Conservation (phyloP, 2,888 invertebrate species). For the Spodoptera littoralis region DNA sequence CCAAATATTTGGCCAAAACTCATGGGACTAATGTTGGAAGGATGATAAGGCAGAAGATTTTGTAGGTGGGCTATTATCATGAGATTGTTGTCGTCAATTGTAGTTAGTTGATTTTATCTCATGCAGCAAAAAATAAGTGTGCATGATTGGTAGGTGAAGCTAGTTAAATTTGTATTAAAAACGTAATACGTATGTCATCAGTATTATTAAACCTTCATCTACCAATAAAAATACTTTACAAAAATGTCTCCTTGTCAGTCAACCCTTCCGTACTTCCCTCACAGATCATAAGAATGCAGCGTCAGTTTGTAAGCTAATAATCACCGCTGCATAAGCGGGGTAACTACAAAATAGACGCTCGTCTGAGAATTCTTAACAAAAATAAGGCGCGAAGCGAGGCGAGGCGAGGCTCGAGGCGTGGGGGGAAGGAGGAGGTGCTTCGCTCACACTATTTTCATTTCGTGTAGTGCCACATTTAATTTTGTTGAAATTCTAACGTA, state of each 20-base stretch:
- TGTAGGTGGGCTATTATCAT: neutral
- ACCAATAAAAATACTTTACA: too few species aligned
- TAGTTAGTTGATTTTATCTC: too few species aligned
- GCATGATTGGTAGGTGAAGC: too few species aligned
- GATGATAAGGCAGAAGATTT: constrained; percentile 2
- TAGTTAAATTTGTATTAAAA: too few species aligned
- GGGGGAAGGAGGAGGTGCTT: constrained; percentile 40
- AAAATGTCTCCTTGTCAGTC: too few species aligned
- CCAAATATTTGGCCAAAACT: constrained; percentile 53
- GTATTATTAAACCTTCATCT: too few species aligned
- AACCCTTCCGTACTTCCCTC: too few species aligned
- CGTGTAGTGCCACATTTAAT: constrained; percentile 89
- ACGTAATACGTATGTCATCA: too few species aligned
- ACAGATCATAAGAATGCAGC: neutral
- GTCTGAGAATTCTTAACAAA: constrained; percentile 70
- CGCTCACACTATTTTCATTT: constrained; percentile 86
- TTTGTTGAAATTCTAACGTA: constrained; percentile 88
- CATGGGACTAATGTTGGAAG: constrained; percentile 22
- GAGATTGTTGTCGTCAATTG: neutral
- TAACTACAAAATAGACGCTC: constrained; percentile 51
- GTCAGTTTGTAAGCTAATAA: constrained; percentile 25
- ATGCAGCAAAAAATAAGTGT: neutral
- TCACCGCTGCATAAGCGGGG: constrained; percentile 21
- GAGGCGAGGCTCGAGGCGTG: constrained; percentile 28
- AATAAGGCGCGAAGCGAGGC: constrained; percentile 65